These are phyloP conservation scores for Chironomus striatipennis DNA, from an alignment of 1,140 invertebrate species.

Conservation along the genomic window DNA sequence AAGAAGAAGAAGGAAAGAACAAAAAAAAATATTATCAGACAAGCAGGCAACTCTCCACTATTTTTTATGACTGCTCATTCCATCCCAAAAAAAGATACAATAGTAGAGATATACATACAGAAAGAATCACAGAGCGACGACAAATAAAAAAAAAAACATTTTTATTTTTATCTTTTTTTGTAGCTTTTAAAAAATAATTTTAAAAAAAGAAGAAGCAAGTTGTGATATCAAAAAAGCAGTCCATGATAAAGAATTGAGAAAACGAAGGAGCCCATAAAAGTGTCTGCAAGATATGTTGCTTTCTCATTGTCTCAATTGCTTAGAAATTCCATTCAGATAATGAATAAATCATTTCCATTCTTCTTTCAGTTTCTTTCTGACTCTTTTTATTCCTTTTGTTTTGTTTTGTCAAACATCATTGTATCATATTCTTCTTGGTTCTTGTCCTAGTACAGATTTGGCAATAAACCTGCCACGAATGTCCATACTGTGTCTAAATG, in stretches of 20 bases:
- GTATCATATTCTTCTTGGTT: background rate
- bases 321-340: slow-evolving; percentile 14
- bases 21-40: background rate
- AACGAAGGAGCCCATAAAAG: background rate
- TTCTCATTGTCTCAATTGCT: slow-evolving; percentile 2
- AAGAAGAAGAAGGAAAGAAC: background rate
- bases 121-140: no score
- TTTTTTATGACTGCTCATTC: no score
- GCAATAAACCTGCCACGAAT: no score
- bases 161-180: background rate
- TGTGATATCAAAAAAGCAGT: background rate
- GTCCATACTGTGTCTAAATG: no score
- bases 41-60: background rate
- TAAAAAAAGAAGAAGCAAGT: background rate
- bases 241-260: background rate
- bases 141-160: no score
- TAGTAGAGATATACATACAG: no score
- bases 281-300: slow-evolving; percentile 12
- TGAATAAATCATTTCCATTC: slow-evolving; percentile 9
- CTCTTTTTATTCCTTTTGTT: no score
- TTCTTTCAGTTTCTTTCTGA: background rate
- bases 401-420: slow-evolving; percentile 1
- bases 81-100: no score
- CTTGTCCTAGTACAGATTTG: background rate
- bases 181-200: background rate